Evolutionary conservation across 1,140 invertebrate species (phyloP).

Genomic region (Cydia pomonella): DNA sequence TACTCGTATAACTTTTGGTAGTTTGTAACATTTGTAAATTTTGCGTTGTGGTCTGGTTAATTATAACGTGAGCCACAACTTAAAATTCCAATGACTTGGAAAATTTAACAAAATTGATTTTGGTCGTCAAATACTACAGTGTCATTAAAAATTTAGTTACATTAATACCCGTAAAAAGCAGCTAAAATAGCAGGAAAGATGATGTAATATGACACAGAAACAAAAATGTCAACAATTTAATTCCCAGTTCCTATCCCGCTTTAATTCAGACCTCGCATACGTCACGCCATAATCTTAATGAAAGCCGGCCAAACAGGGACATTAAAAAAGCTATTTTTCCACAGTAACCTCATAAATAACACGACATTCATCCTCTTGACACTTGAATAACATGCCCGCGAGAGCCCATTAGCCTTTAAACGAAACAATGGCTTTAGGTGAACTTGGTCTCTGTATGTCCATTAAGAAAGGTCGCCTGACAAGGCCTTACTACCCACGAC

Average conservation of each 20-base stretch:
- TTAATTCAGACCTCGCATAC: slow-evolving; percentile 19
- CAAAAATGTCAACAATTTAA: background rate
- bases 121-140: too few species aligned
- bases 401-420: slow-evolving; percentile 70
- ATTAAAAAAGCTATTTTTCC: slow-evolving; percentile 56
- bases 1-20: too few species aligned
- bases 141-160: too few species aligned
- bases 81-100: too few species aligned
- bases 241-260: background rate
- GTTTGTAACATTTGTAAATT: too few species aligned
- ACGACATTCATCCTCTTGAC: slow-evolving; percentile 73
- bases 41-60: too few species aligned
- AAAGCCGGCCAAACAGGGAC: slow-evolving; percentile 14
- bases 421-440: slow-evolving; percentile 62
- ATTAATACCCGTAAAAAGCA: too few species aligned
- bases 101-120: too few species aligned
- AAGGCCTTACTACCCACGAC: background rate
- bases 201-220: too few species aligned
- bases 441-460: slow-evolving; percentile 32
- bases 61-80: too few species aligned
- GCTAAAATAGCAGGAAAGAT: too few species aligned
- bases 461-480: slow-evolving; percentile 26
- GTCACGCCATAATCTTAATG: slow-evolving; percentile 30
- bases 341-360: slow-evolving; percentile 67
- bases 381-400: slow-evolving; percentile 67